Conservation (phyloP, 2,797 vertebrate species). For the Muscicapa striata region DNA sequence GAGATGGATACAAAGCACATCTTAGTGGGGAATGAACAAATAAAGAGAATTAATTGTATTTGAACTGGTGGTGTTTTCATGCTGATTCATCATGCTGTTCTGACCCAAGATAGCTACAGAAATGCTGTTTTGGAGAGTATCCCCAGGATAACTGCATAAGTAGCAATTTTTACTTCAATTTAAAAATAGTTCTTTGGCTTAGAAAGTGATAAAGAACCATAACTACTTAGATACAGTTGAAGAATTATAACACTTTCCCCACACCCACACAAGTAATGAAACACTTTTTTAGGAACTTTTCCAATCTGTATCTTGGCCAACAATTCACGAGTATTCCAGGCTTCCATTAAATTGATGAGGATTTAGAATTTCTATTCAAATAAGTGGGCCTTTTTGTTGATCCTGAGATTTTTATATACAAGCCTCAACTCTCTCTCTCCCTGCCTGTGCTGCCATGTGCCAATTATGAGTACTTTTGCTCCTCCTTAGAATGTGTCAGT, state of each 20-base stretch:
- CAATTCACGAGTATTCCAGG: not conserved
- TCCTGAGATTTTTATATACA: not conserved
- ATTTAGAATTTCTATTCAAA: not conserved
- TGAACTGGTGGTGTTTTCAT: slow-evolving; percentile 27
- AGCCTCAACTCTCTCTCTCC: not conserved
- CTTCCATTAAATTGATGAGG: slow-evolving; percentile 32
- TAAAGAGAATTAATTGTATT: slow-evolving; percentile 8
- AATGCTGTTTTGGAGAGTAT: slow-evolving; percentile 51
- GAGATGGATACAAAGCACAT: not conserved
- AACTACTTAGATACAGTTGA: slow-evolving; percentile 36
- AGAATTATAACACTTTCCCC: slow-evolving; percentile 16
- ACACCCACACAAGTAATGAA: slow-evolving; percentile 37
- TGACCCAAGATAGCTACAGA: slow-evolving; percentile 43
- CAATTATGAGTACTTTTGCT: not conserved
- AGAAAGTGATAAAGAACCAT: slow-evolving; percentile 31
- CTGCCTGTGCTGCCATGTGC: not conserved
- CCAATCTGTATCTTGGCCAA: slow-evolving; percentile 22
- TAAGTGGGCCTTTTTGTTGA: not conserved
- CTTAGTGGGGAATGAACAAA: not conserved
- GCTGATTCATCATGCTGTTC: slow-evolving; percentile 52
- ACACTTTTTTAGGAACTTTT: not conserved
- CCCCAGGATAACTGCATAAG: slow-evolving; percentile 35
- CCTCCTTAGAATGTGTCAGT: not conserved
- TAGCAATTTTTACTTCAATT: slow-evolving; percentile 49
- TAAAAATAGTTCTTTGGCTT: slow-evolving; percentile 57